Evolutionary conservation across 2,797 vertebrate species (phyloP).

Genomic region (Cottoperca gobio): DNA sequence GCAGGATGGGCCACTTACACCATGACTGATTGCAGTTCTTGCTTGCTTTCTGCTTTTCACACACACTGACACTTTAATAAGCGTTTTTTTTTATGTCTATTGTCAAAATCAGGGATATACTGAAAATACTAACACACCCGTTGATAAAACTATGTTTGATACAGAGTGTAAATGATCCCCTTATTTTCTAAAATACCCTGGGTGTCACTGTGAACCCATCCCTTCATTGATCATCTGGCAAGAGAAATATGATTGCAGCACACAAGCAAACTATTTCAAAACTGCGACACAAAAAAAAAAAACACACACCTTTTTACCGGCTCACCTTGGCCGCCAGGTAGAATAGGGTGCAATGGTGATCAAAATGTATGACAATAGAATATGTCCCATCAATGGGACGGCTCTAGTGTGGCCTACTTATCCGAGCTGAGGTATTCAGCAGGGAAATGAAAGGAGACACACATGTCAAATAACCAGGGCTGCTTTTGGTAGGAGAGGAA

Average conservation of each 20-base stretch:
- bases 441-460: conserved; percentile 79
- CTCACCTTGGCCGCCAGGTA: conserved; percentile 50
- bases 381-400: conserved; percentile 47
- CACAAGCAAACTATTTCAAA: conserved; percentile 11
- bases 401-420: conserved; percentile 77
- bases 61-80: conserved; percentile 19
- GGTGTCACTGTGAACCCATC: background rate
- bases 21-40: conserved; percentile 43
- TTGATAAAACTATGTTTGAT: background rate
- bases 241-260: conserved; percentile 7
- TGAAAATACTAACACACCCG: background rate
- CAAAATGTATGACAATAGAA: conserved; percentile 47
- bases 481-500: conserved; percentile 72
- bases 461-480: conserved; percentile 78
- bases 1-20: conserved; percentile 59
- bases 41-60: conserved; percentile 25
- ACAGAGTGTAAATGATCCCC: background rate
- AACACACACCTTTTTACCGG: conserved; percentile 10
- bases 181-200: conserved; percentile 7
- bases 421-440: conserved; percentile 74
- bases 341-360: conserved; percentile 5
- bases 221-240: conserved; percentile 11
- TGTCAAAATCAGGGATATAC: background rate
- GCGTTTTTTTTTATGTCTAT: conserved; percentile 12
- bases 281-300: conserved; percentile 11